Base-by-base conservation (phyloP, 2,113 vertebrate species). In the Hippolais icterina region DNA sequence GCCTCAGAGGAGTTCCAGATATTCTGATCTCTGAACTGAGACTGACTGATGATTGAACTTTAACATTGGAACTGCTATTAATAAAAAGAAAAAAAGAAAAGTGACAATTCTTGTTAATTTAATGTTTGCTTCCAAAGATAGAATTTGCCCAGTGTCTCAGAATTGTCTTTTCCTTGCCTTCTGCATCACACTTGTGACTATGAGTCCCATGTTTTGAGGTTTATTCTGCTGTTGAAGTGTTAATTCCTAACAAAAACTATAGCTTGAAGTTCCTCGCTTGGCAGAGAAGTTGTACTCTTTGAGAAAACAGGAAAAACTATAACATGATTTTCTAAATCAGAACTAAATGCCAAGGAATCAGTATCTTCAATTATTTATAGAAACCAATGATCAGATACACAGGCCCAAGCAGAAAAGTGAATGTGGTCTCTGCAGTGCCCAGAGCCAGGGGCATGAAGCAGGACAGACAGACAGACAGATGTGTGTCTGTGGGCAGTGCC, bases 11-110 rank as follows among this genome's bases (percentile, higher is more conserved):
- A 49, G 9, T 66, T 44, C 22, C 35, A 66, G 68, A 15, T 95
- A n/a, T 6, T 71, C 39, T 85, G 74, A 89, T 81, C 42, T 91
- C 41, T 79, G 78, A 93, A 79, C 66, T 88, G 75, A 42, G 71
- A 72, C 52, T 87, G 82, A 52, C 24, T 70, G 71, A 31, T 93
- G 53, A 44, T 59, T 96, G 83, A 93, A 68, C 23, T 86, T 70
- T 56, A 90, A 82, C 80, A 64, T 20, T 75, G 56, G 29, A 91
- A 91, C 44, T 68, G 52, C 54, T 87, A 11, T 89, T 92, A 94
- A 89, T 87, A 92, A 90, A 94, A 72, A 68, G 7, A 15, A 64
- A 39, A 63, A 56, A 56, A 53, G 9, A 44, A 23, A 54, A 44
- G 9, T 79, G 35, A 29, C 47, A 72, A 35, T 72, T 63, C 23